Conservation (phyloP, 2,113 vertebrate genomes). For the Ciconia stormi region DNA sequence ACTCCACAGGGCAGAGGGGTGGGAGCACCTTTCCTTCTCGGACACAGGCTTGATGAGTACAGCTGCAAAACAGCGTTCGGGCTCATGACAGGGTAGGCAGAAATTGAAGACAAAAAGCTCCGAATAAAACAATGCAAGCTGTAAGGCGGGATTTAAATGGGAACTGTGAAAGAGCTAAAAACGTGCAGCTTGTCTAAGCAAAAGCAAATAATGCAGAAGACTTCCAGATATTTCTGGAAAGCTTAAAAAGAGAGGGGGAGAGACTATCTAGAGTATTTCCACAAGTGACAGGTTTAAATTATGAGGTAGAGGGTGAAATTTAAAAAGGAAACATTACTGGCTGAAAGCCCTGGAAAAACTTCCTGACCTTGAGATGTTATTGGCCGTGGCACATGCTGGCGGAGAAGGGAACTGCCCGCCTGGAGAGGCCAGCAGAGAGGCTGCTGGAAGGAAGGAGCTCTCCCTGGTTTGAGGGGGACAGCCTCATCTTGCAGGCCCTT, state of each 20-base stretch:
- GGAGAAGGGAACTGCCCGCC: not conserved
- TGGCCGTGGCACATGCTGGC: not conserved
- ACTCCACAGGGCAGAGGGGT: not conserved
- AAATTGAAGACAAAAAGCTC: not conserved
- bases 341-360: slow-evolving; percentile 20
- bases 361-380: slow-evolving; percentile 42
- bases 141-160: not conserved
- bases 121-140: not conserved
- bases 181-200: not conserved
- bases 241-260: not conserved
- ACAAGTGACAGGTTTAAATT: not conserved
- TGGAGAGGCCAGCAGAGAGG: not conserved
- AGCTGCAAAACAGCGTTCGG: not conserved
- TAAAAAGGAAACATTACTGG: slow-evolving; percentile 4
- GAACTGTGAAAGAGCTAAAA: not conserved
- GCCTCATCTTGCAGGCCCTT: not conserved
- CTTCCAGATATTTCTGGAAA: not conserved
- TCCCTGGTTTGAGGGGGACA: not conserved
- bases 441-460: not conserved
- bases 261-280: not conserved
- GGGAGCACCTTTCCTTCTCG: not conserved
- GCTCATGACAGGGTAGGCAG: not conserved
- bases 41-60: not conserved
- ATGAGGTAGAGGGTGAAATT: not conserved
- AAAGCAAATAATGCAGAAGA: not conserved